Base-by-base conservation (phyloP, 2,888 invertebrate genomes). In the Pheosia gnoma region DNA sequence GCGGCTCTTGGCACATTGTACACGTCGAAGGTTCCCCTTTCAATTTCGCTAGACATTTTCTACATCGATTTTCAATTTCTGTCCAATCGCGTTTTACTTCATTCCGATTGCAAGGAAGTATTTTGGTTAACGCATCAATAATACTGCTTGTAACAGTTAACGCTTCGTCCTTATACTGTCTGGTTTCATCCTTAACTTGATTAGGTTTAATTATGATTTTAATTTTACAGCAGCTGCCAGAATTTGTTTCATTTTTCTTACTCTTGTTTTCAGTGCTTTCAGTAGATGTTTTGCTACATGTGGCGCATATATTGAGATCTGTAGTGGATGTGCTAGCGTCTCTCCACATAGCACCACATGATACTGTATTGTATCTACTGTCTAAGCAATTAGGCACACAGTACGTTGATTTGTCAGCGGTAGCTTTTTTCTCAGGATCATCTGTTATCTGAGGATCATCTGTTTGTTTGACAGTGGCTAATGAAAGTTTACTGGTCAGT, bases 241-340 rank as follows among this genome's bases (percentile, higher is more conserved):
- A 59, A 37, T 54, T 54, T 5, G 3, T 4, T 11, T 47, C 41
- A 6, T 43, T 60, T 47, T 9, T 13, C 6, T 9, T 10, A 0
- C 0, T 37, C 25, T 43, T 59, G 41, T 6, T 58, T 36, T 6
- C 57, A 9, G 55, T n/a, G 25, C 54, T 61, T 54, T 53, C 3
- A 9, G 51, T 58, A 8, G 49, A 38, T 25, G 25, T 6, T 60
- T 58, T 61, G 47, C 57, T 60, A 47, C 47, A 47, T 9, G n/a
- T 57, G 41, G 55, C 49, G 0, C n/a, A 39, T 0, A 45, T 41
- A 25, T 37, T 53, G 5, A 75, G 59, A 58, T 64, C 66, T n/a
- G 67, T 61, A 1, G 66, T 69, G 4, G 71, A 75, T 9, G 68
- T 67, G n/a, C 57, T 59, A 11, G 7, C 57, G 51, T 74, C 71